These are phyloP conservation scores for Perdita meconis DNA, from an alignment of 2,888 invertebrate genomes.

Conservation along the genomic window DNA sequence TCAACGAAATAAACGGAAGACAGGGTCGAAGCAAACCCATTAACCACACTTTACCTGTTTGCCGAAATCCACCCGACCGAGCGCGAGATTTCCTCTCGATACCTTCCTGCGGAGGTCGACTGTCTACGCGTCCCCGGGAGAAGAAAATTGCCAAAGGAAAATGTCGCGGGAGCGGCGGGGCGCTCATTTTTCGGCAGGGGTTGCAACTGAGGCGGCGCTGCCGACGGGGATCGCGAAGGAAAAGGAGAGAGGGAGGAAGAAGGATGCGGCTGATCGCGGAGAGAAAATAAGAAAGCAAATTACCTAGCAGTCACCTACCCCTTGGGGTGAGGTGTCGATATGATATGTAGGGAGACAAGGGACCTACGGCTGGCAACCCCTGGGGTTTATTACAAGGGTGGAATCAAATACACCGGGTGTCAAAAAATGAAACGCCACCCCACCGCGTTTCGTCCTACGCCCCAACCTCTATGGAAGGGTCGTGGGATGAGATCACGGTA, in stretches of 20 bases:
- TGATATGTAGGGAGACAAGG: constrained; percentile 79
- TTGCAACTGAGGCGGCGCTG: constrained; percentile 52
- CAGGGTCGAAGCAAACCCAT: not conserved
- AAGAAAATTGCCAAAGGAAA: constrained; percentile 61
- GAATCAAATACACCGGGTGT: constrained; percentile 85
- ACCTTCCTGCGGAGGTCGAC: constrained; percentile 46
- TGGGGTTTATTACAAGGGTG: constrained; percentile 84
- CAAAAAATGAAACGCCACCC: constrained; percentile 83
- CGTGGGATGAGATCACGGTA: constrained; percentile 75
- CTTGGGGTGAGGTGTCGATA: constrained; percentile 83
- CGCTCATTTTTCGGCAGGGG: constrained; percentile 60
- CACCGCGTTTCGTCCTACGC: constrained; percentile 67
- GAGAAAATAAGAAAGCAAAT: constrained; percentile 83
- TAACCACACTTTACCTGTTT: constrained; percentile 16
- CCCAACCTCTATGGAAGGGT: constrained; percentile 51
- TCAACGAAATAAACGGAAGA: not conserved
- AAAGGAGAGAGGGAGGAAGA: constrained; percentile 30
- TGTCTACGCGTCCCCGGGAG: constrained; percentile 29
- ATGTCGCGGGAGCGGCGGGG: constrained; percentile 32
- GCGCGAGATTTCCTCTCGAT: constrained; percentile 56
- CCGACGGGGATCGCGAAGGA: constrained; percentile 10
- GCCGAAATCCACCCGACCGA: not conserved
- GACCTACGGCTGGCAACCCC: constrained; percentile 77
- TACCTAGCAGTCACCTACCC: constrained; percentile 81
- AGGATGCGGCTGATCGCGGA: constrained; percentile 66